Percentiles rank a stretch among this genome's conserved stretches.
Evolutionary conservation across 2,888 invertebrate species (phyloP).

Genomic region (Unio pictorum): DNA sequence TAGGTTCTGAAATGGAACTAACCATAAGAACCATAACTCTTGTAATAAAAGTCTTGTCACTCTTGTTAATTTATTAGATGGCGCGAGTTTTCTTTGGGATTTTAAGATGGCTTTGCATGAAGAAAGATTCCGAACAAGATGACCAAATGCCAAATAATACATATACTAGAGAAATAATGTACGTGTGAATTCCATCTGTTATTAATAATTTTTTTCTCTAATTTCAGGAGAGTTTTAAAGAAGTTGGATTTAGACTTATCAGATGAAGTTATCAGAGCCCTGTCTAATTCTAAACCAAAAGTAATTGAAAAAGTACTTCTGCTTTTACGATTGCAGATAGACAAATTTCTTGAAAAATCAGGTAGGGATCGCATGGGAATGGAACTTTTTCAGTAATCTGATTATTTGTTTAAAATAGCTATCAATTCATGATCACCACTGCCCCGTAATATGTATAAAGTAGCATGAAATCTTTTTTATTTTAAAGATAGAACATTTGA

Average conservation of each 20-base stretch:
- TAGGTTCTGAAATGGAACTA: too few species aligned
- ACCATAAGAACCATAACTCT: too few species aligned
- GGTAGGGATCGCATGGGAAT: constrained; percentile 40
- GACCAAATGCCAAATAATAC: too few species aligned
- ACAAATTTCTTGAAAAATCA: constrained; percentile 49
- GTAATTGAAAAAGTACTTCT: constrained; percentile 59
- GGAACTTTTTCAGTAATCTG: constrained; percentile 24
- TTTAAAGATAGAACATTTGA: too few species aligned
- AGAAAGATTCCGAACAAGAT: too few species aligned
- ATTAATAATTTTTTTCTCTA: neutral
- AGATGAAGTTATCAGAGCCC: constrained; percentile 54
- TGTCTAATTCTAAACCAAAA: constrained; percentile 48
- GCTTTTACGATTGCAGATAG: constrained; percentile 55
- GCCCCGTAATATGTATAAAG: constrained; percentile 18
- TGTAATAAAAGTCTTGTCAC: too few species aligned
- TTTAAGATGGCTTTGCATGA: too few species aligned
- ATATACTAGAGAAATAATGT: neutral
- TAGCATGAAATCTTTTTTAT: neutral
- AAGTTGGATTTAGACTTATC: constrained; percentile 55
- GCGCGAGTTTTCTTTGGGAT: too few species aligned
- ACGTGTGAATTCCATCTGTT: neutral
- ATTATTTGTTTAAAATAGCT: constrained; percentile 24
- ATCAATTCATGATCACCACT: constrained; percentile 24
- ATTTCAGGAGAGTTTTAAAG: constrained; percentile 50
- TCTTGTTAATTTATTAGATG: too few species aligned